phyloP scores from a whole-genome alignment of 2,797 vertebrate species.

The Sebastes reedi region DNA sequence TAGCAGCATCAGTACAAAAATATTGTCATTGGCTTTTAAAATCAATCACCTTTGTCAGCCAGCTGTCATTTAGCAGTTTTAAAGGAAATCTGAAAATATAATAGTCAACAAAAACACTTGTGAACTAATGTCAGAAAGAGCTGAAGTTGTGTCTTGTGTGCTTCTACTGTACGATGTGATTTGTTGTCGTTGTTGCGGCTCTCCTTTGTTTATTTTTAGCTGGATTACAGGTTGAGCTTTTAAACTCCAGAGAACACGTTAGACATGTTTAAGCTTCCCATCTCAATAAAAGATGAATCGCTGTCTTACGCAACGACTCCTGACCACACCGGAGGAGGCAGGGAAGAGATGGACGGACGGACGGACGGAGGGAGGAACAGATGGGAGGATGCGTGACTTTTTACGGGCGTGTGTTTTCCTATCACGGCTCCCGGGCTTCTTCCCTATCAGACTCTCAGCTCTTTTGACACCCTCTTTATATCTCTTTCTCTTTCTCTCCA shows the following conservation, averaged over 20 bases:
- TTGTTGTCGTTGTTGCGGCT: conserved; percentile 5
- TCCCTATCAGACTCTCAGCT: conserved; percentile 10
- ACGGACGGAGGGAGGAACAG: background rate
- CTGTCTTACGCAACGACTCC: conserved; percentile 65
- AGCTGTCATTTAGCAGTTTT: background rate
- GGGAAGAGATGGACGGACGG: background rate
- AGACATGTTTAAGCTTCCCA: conserved; percentile 60
- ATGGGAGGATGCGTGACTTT: conserved; percentile 23
- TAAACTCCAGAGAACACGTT: conserved; percentile 49
- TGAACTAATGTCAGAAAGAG: background rate
- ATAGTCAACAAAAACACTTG: background rate
- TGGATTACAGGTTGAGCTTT: conserved; percentile 43
- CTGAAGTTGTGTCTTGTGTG: background rate
- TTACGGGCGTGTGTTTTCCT: conserved; percentile 36
- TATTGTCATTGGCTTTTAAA: background rate
- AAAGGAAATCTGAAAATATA: background rate
- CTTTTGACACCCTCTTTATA: conserved; percentile 27
- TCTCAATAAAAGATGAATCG: conserved; percentile 73
- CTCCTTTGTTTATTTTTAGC: conserved; percentile 48
- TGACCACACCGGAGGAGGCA: conserved; percentile 47
- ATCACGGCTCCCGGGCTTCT: background rate
- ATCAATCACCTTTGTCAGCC: background rate
- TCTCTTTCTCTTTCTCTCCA: conserved; percentile 35
- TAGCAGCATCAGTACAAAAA: no score
- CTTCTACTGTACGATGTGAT: background rate